Evolutionary conservation across 2,888 invertebrate genomes (phyloP), one percentile per base, ranked within the genome.

Genomic region (Eilema sororculum): DNA sequence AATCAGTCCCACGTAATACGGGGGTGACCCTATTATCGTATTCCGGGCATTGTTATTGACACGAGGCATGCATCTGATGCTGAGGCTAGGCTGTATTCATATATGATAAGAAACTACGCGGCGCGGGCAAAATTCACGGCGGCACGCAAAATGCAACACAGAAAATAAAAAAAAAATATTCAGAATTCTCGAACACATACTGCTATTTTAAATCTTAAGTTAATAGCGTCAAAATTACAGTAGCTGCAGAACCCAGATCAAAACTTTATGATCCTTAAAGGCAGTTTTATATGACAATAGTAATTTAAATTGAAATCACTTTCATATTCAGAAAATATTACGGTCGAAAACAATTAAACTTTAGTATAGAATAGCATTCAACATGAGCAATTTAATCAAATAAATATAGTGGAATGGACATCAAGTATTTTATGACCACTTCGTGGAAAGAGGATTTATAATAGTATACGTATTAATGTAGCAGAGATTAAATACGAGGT

Each of bases 341-440:
- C 84, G 84, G 84, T 86, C 87, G 86, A 86, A 90, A 91, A 91
- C 92, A 91, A 92, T 92, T 91, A 91, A 86, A 84, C 87, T 87
- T 89, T 86, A 88, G 88, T 89, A 81, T 79, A 73, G 71, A 78
- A 71, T 71, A 68, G 41, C 66, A 60, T 72, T 60, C 37, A 33
- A 41, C 58, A 25, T 76, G 76, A 81, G 79, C 76, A 80, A 82
- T 82, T 81, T 74, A 75, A 68, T 84, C 77, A 83, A 84, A 88
- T 84, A 89, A 59, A n/a, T 60, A 33, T 10, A 37, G 1, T 33
- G n/a, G 30, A 60, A 60, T n/a, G 20, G 60, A 30, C 20, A n/a
- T n/a, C n/a, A n/a, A n/a, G n/a, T 13, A 30, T 30, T 60, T 60
- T 33, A 60, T 20, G 16, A 59, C 2, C 25, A 16, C 9, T 28